These are phyloP conservation scores for Sparidentex hasta DNA, from an alignment of 2,797 vertebrate genomes.

Conservation along the genomic window DNA sequence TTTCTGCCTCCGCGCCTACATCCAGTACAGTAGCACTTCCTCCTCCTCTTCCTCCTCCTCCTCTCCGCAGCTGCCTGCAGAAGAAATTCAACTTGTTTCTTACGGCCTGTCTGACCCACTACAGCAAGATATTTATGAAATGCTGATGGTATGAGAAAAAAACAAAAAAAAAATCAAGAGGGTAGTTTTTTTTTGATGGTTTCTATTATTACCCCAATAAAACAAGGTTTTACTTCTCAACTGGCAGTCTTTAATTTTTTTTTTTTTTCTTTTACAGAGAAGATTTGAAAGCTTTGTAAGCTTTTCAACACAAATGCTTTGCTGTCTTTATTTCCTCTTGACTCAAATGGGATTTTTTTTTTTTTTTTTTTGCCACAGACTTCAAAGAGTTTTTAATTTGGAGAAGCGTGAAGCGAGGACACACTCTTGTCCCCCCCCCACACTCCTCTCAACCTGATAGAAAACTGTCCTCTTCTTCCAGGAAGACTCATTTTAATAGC, in stretches of 20 bases:
- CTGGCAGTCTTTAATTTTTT: neutral
- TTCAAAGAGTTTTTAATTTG: constrained; percentile 38
- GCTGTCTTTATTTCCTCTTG: constrained; percentile 3
- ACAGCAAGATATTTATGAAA: neutral
- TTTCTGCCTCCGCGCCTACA: constrained; percentile 38
- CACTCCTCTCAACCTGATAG: constrained; percentile 9
- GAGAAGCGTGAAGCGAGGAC: constrained; percentile 31
- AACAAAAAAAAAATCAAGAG: neutral
- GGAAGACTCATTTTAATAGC: neutral
- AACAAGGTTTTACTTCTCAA: neutral
- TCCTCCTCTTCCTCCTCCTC: neutral
- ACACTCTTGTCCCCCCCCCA: neutral
- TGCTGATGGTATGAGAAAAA: neutral
- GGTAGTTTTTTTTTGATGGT: neutral
- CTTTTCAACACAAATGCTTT: neutral
- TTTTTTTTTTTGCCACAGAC: neutral
- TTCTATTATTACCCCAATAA: neutral
- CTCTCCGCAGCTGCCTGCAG: neutral
- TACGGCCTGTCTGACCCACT: constrained; percentile 7
- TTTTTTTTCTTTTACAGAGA: neutral
- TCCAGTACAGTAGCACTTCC: neutral
- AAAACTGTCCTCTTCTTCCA: constrained; percentile 24
- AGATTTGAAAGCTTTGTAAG: neutral
- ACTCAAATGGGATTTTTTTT: neutral
- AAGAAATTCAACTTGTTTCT: constrained; percentile 28